These are phyloP conservation scores for Antheraea yamamai DNA, from an alignment of 2,888 invertebrate species.

Conservation along the genomic window DNA sequence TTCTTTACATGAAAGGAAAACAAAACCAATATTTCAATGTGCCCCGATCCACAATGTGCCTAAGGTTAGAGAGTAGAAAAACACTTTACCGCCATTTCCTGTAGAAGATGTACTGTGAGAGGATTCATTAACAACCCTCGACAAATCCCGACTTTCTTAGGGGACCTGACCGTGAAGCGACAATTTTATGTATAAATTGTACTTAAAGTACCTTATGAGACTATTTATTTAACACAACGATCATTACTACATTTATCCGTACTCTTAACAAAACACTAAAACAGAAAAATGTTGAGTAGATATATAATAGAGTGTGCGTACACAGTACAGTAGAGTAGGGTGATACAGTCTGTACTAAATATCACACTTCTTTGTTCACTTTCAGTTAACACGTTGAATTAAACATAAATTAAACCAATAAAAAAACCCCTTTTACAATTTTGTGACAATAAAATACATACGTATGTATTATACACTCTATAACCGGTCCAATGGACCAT, in stretches of 20 bases:
- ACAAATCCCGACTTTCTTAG: conserved; percentile 67
- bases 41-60: conserved; percentile 1
- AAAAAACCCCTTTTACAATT: background rate
- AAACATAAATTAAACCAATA: background rate
- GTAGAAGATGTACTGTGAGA: conserved; percentile 69
- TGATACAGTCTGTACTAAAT: too few relatives aligned
- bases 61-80: conserved; percentile 65
- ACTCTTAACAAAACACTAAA: too few relatives aligned
- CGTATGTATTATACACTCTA: too few relatives aligned
- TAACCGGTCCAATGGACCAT: too few relatives aligned
- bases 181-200: conserved; percentile 25
- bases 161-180: conserved; percentile 38
- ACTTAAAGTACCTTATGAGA: conserved; percentile 5
- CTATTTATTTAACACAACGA: background rate
- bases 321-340: too few relatives aligned
- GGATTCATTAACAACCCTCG: conserved; percentile 78
- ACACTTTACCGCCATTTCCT: conserved; percentile 79
- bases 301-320: background rate
- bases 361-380: too few relatives aligned
- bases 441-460: too few relatives aligned
- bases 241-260: too few relatives aligned
- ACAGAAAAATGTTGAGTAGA: background rate
- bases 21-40: conserved; percentile 5
- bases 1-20: background rate
- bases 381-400: too few relatives aligned